A percentile compares a stretch with the other conserved stretches of the same genome.
Evolutionary conservation across 53 echinoderm and acorn worm genomes (phyloP).

Genomic region (Luidia sarsii): DNA sequence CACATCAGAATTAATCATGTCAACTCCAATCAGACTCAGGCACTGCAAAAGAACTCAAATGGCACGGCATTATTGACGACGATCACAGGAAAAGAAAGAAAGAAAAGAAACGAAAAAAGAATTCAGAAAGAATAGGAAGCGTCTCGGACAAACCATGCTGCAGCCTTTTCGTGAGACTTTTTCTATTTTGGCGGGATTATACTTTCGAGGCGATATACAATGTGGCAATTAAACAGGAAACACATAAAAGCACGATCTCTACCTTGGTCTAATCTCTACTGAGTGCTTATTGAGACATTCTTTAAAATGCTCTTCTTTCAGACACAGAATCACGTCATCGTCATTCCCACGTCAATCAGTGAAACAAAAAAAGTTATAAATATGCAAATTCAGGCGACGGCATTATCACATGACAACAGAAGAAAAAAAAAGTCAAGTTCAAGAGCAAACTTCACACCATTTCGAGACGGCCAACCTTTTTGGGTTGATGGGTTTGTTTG

Average conservation of each 20-base stretch:
- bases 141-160: conserved; percentile 41
- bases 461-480: no score
- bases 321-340: conserved; percentile 23
- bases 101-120: no score
- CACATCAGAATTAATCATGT: conserved; percentile 29
- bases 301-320: neutral
- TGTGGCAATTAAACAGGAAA: no score
- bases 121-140: conserved; percentile 18
- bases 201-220: no score
- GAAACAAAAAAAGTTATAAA: conserved; percentile 9
- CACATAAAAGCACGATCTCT: no score
- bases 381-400: conserved; percentile 19
- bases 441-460: conserved; percentile 44
- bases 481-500: no score
- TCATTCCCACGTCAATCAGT: conserved; percentile 47
- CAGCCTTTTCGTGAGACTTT: no score
- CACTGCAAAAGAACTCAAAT: conserved; percentile 54
- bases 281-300: no score
- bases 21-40: conserved; percentile 46
- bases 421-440: conserved; percentile 18
- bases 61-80: conserved; percentile 46
- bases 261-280: no score
- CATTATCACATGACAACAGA: no score
- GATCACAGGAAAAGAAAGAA: conserved; percentile 29
- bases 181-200: no score